Conservation (phyloP, 2,888 invertebrate genomes). For the Cataglyphis albicans region DNA sequence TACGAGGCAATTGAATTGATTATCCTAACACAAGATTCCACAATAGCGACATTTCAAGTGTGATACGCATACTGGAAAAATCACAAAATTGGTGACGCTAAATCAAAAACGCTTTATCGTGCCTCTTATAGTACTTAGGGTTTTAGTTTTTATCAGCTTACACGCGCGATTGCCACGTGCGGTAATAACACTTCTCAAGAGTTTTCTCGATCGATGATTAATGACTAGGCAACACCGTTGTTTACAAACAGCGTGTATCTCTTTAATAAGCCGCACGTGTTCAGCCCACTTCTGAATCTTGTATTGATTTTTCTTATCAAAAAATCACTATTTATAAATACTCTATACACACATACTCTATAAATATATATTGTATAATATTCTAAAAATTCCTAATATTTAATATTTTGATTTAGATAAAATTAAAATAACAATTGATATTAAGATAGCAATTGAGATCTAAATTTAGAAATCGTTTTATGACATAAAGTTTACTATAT, state of each 20-base stretch:
- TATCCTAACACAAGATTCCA: background rate
- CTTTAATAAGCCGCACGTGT: background rate
- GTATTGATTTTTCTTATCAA: background rate
- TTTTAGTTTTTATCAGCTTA: conserved; percentile 36
- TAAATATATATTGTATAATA: too few relatives aligned
- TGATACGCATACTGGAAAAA: background rate
- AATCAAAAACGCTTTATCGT: conserved; percentile 30
- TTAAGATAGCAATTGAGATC: background rate
- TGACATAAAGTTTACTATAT: background rate
- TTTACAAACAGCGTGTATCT: conserved; percentile 47
- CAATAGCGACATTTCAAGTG: background rate
- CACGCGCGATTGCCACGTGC: conserved; percentile 26
- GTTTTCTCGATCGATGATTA: conserved; percentile 58
- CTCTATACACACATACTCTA: too few relatives aligned
- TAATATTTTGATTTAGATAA: too few relatives aligned
- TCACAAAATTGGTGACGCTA: background rate
- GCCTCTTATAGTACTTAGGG: background rate
- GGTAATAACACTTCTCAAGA: conserved; percentile 36
- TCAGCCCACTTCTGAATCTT: background rate
- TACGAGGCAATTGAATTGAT: background rate
- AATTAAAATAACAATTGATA: too few relatives aligned
- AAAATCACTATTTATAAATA: background rate
- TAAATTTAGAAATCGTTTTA: background rate
- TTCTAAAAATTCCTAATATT: background rate
- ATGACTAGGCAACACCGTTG: conserved; percentile 64